phyloP scores from a whole-genome alignment of 2,888 invertebrate species.

The Orchesellides sinensis region DNA sequence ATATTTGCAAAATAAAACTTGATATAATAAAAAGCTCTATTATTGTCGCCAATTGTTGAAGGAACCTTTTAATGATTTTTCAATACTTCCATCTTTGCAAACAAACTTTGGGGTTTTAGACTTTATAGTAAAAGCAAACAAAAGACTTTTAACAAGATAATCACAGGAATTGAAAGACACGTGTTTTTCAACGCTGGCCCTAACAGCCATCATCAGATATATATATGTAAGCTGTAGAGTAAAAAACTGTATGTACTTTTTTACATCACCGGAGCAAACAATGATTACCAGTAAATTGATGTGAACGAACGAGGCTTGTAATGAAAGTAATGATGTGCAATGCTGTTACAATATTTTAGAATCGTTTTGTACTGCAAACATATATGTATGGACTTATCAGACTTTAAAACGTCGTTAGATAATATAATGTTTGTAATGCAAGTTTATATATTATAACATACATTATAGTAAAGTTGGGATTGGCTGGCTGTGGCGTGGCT shows the following conservation, averaged over 20 bases:
- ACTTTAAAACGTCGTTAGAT: too few species aligned
- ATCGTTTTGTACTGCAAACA: too few species aligned
- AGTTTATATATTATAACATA: too few species aligned
- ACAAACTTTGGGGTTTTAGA: too few species aligned
- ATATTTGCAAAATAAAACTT: too few species aligned
- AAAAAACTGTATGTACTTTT: background rate
- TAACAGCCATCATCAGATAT: background rate
- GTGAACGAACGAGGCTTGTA: slow-evolving; percentile 30
- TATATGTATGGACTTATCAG: too few species aligned
- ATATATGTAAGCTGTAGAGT: background rate
- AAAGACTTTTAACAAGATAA: slow-evolving; percentile 50
- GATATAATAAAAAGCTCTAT: too few species aligned
- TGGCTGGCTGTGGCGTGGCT: slow-evolving; percentile 1
- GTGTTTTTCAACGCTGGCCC: slow-evolving; percentile 31
- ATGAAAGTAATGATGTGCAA: too few species aligned
- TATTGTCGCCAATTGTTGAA: background rate
- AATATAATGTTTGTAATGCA: too few species aligned
- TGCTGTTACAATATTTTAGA: too few species aligned
- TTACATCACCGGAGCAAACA: slow-evolving; percentile 1
- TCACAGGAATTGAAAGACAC: slow-evolving; percentile 45
- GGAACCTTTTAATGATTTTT: too few species aligned
- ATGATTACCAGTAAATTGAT: slow-evolving; percentile 12
- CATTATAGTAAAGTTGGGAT: slow-evolving; percentile 15
- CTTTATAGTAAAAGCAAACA: slow-evolving; percentile 12
- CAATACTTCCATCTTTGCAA: too few species aligned